phyloP scores from a whole-genome alignment of 2,888 invertebrate genomes.

The Branchipolynoe longqiensis region DNA sequence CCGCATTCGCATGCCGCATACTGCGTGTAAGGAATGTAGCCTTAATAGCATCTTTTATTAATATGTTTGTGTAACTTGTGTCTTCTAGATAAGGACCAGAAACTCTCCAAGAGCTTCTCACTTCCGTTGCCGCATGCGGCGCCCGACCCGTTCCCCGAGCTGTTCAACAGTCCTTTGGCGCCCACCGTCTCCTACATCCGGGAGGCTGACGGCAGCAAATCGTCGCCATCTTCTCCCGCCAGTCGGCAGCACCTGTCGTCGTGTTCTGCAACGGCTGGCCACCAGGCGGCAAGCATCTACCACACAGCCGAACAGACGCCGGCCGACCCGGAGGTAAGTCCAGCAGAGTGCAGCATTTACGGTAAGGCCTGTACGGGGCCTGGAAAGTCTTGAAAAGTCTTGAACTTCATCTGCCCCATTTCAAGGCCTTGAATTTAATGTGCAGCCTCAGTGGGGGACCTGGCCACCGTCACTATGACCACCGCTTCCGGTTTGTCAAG shows the following conservation, averaged over 20 bases:
- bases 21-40: too few species aligned
- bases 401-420: too few species aligned
- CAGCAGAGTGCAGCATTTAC: too few species aligned
- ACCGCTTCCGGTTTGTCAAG: too few species aligned
- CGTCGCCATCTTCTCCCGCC: constrained; percentile 38
- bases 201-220: constrained; percentile 1
- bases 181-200: constrained; percentile 24
- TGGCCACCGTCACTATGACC: too few species aligned
- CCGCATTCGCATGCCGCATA: too few species aligned
- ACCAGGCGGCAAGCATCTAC: constrained; percentile 19
- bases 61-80: not conserved
- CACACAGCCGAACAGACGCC: not conserved
- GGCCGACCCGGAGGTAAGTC: constrained; percentile 2
- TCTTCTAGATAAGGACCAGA: constrained; percentile 30
- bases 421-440: too few species aligned
- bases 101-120: constrained; percentile 19
- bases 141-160: constrained; percentile 40
- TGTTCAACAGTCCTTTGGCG: constrained; percentile 13
- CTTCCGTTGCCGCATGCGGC: constrained; percentile 2
- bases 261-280: not conserved
- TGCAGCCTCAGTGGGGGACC: too few species aligned
- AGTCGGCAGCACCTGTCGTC: not conserved
- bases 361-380: too few species aligned
- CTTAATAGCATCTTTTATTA: not conserved
- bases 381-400: too few species aligned